These are phyloP conservation scores for Drosophila ezoana DNA, from an alignment of 2,888 invertebrate genomes.

Conservation along the genomic window DNA sequence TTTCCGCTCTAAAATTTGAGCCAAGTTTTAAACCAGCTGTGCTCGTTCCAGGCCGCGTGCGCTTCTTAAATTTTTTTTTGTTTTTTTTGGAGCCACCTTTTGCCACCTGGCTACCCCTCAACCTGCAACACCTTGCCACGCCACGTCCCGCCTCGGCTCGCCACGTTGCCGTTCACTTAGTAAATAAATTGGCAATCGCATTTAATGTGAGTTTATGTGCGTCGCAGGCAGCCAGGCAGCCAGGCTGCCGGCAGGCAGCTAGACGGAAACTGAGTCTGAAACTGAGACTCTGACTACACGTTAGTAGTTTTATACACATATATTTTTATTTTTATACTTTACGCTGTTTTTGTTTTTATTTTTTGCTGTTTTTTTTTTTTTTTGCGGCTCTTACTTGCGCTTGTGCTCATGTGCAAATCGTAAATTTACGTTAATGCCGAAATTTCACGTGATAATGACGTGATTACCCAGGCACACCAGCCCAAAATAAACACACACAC, in stretches of 20 bases:
- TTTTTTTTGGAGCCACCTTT: slow-evolving; percentile 17
- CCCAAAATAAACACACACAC: slow-evolving; percentile 27
- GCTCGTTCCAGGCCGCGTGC: slow-evolving; percentile 25
- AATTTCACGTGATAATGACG: slow-evolving; percentile 83
- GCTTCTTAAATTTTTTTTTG: slow-evolving; percentile 1
- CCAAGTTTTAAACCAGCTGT: slow-evolving; percentile 76
- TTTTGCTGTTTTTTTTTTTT: slow-evolving; percentile 7
- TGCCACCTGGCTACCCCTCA: slow-evolving; percentile 30
- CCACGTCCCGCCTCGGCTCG: slow-evolving; percentile 24
- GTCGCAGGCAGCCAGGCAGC: slow-evolving; percentile 55
- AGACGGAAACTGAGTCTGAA: slow-evolving; percentile 34
- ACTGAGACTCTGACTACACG: slow-evolving; percentile 28
- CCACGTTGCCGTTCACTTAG: slow-evolving; percentile 70
- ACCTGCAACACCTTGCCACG: slow-evolving; percentile 18
- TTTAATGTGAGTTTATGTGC: slow-evolving; percentile 81
- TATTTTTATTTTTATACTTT: slow-evolving; percentile 46
- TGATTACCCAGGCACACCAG: slow-evolving; percentile 74
- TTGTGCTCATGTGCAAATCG: slow-evolving; percentile 75
- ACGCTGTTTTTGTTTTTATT: slow-evolving; percentile 12
- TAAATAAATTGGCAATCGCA: slow-evolving; percentile 81
- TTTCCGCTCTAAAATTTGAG: slow-evolving; percentile 79
- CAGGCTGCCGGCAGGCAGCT: slow-evolving; percentile 23
- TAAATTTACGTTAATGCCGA: slow-evolving; percentile 80
- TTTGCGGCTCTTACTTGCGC: slow-evolving; percentile 34
- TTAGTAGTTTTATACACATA: slow-evolving; percentile 60